Evolutionary conservation across 2,797 vertebrate genomes (phyloP), one percentile per base, ranked within the genome.

Genomic region (Buceros bicornis): DNA sequence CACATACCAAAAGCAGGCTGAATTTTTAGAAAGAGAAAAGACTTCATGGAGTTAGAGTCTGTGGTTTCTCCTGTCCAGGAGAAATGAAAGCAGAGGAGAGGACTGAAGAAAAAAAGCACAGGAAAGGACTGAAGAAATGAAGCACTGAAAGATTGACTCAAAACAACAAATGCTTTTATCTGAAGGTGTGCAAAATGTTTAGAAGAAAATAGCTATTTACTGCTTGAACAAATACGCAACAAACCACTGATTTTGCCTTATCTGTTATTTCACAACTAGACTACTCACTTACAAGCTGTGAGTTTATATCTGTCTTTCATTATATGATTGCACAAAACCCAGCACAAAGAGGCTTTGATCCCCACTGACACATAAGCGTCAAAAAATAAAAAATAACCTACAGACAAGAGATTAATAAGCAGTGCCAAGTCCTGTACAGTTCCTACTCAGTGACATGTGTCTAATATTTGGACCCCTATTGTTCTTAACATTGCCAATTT

Each of bases 171-270:
- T 4, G 3, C 7, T 69, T 7, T 74, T 88, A 48, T 42, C 26
- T 58, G 60, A 79, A 92, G 18, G 8, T 71, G 31, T 65, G n/a
- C 74, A 51, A 84, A 82, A 13, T 48, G 20, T 77, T 93, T 60
- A 82, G 86, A 91, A 96, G 25, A 81, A 95, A 92, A 77, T 14
- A 56, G 9, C n/a, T 35, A 65, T 79, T 93, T 89, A 57, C 15
- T 24, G 24, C 31, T 91, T 81, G 24, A 90, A 74, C 31, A 64
- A 74, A 84, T 13, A 11, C 8, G 16, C 21, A 54, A 37, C 26
- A 88, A 92, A 64, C 8, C 19, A 40, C 31, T 78, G 31, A 2
- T 13, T 91, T 81, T 90, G 21, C 29, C 35, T 73, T 83, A 53
- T 29, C 33, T 78, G 19, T 60, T 88, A 12, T 61, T 82, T 87